Evolutionary conservation across 2,797 vertebrate genomes (phyloP).

Genomic region (Sebastes cheni): DNA sequence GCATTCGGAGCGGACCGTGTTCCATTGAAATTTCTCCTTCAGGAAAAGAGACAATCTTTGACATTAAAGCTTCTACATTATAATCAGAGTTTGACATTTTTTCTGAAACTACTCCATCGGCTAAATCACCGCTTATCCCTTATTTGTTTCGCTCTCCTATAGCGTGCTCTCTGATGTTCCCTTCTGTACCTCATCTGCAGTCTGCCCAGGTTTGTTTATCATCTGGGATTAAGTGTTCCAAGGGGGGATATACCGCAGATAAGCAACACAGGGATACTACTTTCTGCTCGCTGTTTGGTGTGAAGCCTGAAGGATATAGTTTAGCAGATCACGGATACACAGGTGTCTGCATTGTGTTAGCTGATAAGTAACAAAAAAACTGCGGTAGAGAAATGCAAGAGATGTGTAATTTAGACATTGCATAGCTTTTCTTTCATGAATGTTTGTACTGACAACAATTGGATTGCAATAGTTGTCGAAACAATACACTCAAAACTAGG

Average conservation of each 20-base stretch:
- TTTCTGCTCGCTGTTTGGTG: neutral
- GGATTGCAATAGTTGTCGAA: neutral
- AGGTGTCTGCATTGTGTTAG: neutral
- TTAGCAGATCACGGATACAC: neutral
- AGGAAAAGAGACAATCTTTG: neutral
- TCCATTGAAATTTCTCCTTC: constrained; percentile 31
- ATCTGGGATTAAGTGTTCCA: neutral
- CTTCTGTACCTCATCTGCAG: neutral
- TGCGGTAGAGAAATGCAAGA: neutral
- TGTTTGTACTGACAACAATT: neutral
- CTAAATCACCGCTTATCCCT: constrained; percentile 12
- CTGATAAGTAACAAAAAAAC: neutral
- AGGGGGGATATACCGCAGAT: neutral
- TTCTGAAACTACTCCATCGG: constrained; percentile 6
- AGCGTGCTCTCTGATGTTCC: neutral
- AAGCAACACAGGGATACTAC: neutral
- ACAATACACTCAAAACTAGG: neutral
- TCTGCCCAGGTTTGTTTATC: constrained; percentile 5
- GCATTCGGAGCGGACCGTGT: constrained; percentile 13
- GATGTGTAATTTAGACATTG: neutral
- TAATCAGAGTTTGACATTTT: constrained; percentile 44
- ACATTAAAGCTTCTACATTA: constrained; percentile 1
- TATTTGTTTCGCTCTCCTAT: neutral
- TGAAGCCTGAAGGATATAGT: neutral
- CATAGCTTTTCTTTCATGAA: neutral